phyloP scores from a whole-genome alignment of 1,140 invertebrate genomes.

The Stegodyphus mimosarum region DNA sequence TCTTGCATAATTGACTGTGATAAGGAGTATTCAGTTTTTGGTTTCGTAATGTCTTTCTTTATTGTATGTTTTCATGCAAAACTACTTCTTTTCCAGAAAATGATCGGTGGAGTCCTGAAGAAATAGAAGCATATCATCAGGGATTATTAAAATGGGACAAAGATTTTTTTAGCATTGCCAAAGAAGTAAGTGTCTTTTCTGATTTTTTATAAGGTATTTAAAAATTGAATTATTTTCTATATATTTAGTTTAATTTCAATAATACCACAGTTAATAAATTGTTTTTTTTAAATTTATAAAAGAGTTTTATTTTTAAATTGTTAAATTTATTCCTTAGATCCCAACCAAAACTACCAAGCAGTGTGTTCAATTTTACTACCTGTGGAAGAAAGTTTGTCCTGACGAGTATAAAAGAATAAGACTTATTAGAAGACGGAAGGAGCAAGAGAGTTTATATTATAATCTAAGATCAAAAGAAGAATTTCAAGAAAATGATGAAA shows the following conservation, averaged over 20 bases:
- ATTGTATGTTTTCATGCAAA: too few relatives aligned
- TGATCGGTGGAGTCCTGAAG: slow-evolving; percentile 84
- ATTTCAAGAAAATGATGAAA: slow-evolving; percentile 30
- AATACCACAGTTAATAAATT: too few relatives aligned
- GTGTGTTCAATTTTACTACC: slow-evolving; percentile 97
- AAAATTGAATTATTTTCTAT: too few relatives aligned
- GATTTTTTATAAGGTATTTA: not conserved
- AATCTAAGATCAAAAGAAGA: slow-evolving; percentile 66
- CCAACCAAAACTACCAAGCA: slow-evolving; percentile 89
- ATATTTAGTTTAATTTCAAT: too few relatives aligned
- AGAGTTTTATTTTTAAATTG: not conserved
- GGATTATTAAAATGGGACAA: slow-evolving; percentile 91
- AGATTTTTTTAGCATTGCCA: slow-evolving; percentile 89
- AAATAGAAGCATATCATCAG: slow-evolving; percentile 89
- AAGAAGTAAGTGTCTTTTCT: slow-evolving; percentile 76
- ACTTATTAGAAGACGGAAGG: slow-evolving; percentile 69
- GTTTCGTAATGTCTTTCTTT: too few relatives aligned
- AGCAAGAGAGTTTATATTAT: slow-evolving; percentile 67
- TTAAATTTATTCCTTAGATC: slow-evolving; percentile 67
- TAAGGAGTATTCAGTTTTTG: too few relatives aligned
- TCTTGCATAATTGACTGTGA: too few relatives aligned
- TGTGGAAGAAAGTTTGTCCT: slow-evolving; percentile 96
- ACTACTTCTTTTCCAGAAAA: slow-evolving; percentile 70
- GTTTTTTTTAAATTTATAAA: too few relatives aligned
- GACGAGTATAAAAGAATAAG: slow-evolving; percentile 82